Percentiles rank a stretch among this genome's conserved stretches.
Evolutionary conservation across 2,888 invertebrate species (phyloP).

Genomic region (Theodoxus fluviatilis): DNA sequence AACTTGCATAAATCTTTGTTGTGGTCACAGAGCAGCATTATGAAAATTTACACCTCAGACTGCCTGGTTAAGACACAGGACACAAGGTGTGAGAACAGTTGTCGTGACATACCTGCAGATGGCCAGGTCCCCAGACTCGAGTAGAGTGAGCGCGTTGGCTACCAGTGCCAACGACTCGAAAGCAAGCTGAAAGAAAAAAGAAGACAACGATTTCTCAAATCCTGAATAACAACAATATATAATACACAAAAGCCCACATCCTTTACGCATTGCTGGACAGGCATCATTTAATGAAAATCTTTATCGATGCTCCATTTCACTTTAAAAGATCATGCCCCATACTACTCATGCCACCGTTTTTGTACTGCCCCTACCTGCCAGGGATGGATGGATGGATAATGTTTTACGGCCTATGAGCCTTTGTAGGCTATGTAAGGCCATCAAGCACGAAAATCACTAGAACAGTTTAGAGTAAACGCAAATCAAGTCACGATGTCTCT

Average conservation of each 20-base stretch:
- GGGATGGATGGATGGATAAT: too few species aligned
- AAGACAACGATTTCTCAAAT: not conserved
- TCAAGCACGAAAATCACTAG: too few species aligned
- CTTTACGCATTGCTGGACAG: not conserved
- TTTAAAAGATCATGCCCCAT: not conserved
- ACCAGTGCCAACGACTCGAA: conserved; percentile 94
- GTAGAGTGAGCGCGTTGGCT: conserved; percentile 82
- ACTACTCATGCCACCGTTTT: too few species aligned
- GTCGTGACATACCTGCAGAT: conserved; percentile 79
- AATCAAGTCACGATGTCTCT: too few species aligned
- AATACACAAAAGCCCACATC: not conserved
- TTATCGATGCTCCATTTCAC: not conserved
- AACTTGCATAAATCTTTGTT: not conserved
- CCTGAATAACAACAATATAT: too few species aligned
- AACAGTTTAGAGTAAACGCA: too few species aligned
- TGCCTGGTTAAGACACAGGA: not conserved
- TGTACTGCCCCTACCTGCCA: too few species aligned
- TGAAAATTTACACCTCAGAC: not conserved
- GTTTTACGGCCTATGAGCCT: too few species aligned
- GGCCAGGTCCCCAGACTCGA: conserved; percentile 92
- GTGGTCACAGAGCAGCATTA: not conserved
- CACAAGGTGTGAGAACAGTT: conserved; percentile 61
- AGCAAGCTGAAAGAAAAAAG: conserved; percentile 71
- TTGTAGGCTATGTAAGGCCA: too few species aligned
- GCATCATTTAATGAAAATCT: not conserved